Base-by-base conservation (phyloP, 2,797 vertebrate species). In the Tapera naevia region DNA sequence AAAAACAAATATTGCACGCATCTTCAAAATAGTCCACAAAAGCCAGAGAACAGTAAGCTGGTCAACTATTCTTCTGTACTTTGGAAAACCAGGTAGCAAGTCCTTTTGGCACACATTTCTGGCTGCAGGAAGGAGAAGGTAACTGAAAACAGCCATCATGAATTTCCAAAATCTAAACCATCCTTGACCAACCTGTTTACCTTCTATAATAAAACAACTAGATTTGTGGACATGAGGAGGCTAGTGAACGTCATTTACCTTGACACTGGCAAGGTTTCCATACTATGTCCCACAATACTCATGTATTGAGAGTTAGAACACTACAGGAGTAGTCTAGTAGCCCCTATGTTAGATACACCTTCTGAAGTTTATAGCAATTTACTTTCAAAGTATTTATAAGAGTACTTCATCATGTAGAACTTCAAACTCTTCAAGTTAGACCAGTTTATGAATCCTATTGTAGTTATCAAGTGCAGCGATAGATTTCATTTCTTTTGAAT, bases 401-500 rank as follows among this genome's bases (percentile, higher is more conserved):
- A 86, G 9, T 37, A 69, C 14, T 9, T 28, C 32, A 37, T 88
- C 45, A 71, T 88, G 18, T 54, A 74, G 53, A 92, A 61, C 43
- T 92, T 91, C 33, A 75, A 33, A 30, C 35, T 92, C 23, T 74
- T 85, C 32, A 61, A 57, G 14, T 64, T 69, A 66, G 32, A 62
- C 12, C 65, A 78, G 21, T 80, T 82, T 87, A 53, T 80, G 28
- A 74, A 72, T 81, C 21, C 37, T 88, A 5, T 81, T 86, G 25
- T 5, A 46, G 27, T 57, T 86, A 83, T 37, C 12, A 70, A 78
- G 7, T 57, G 24, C 41, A 80, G 46, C 2, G 1, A 65, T 65
- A 83, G 11, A 3, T 74, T 95, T 93, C 13, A 74, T 88, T 92
- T 91, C 60, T 92, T 65, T 65, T 86, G 53, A 75, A 80, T 28